These are phyloP conservation scores for Alsophila aescularia DNA, from an alignment of 2,888 invertebrate genomes.

Conservation along the genomic window DNA sequence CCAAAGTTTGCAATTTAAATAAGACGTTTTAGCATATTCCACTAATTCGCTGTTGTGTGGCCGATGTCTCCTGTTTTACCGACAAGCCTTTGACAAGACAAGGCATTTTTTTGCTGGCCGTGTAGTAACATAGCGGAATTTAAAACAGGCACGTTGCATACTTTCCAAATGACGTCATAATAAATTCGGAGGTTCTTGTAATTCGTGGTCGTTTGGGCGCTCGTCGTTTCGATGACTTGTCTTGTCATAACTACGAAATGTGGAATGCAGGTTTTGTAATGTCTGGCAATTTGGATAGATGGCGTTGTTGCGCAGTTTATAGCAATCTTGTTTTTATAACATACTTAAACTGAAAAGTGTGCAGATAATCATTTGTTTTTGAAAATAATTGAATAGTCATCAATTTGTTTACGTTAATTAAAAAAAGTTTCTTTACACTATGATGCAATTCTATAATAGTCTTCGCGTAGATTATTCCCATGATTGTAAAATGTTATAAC, in stretches of 20 bases:
- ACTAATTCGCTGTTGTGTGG: background rate
- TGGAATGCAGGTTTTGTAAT: conserved; percentile 19
- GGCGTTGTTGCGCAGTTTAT: conserved; percentile 41
- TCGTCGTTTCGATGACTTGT: conserved; percentile 39
- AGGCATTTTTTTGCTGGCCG: conserved; percentile 34
- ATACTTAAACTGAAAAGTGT: too few species aligned
- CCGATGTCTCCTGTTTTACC: conserved; percentile 38
- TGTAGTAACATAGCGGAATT: conserved; percentile 63
- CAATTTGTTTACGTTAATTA: background rate
- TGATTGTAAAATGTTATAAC: conserved; percentile 39
- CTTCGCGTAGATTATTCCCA: conserved; percentile 43
- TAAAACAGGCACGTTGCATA: conserved; percentile 64
- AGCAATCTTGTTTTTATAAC: conserved; percentile 15
- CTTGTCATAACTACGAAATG: conserved; percentile 24
- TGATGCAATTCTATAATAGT: conserved; percentile 17
- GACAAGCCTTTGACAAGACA: conserved; percentile 29
- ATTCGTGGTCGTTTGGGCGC: conserved; percentile 37
- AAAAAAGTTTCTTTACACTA: background rate
- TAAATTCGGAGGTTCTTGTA: conserved; percentile 63
- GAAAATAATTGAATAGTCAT: background rate
- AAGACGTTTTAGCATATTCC: background rate
- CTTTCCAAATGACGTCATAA: conserved; percentile 78
- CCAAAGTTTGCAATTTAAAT: conserved; percentile 9
- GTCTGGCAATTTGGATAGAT: conserved; percentile 46
- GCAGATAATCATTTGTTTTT: conserved; percentile 6